Conservation (phyloP, 2,888 invertebrate species). For the Coelogynopora nodosa region DNA sequence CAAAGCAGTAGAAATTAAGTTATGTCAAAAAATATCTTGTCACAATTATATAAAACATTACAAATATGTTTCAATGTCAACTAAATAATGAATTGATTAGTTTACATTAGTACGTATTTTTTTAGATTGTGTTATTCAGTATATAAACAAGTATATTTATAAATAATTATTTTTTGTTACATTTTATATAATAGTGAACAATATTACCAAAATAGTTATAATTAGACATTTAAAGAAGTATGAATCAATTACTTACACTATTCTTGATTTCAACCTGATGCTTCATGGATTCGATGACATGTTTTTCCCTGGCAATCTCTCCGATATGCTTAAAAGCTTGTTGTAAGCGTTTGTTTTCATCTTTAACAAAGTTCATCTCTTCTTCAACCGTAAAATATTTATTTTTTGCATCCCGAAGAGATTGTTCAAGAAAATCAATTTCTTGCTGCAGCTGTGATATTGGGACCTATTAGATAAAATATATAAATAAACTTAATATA, state of each 20-base stretch:
- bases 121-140: no score
- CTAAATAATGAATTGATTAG: no score
- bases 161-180: no score
- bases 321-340: neutral
- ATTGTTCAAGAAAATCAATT: neutral
- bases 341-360: neutral
- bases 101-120: no score
- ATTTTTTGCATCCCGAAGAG: neutral
- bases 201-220: no score
- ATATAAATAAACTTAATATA: neutral
- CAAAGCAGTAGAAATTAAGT: no score
- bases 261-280: neutral
- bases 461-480: neutral
- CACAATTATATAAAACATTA: no score
- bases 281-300: neutral
- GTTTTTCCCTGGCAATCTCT: neutral
- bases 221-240: no score
- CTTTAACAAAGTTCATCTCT: neutral
- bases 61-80: no score
- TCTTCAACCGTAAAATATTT: neutral
- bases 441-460: neutral
- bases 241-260: neutral
- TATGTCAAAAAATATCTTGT: no score
- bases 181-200: no score
- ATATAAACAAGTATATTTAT: no score